Evolutionary conservation across 2,797 vertebrate species (phyloP).

Genomic region (Cyclopterus lumpus): DNA sequence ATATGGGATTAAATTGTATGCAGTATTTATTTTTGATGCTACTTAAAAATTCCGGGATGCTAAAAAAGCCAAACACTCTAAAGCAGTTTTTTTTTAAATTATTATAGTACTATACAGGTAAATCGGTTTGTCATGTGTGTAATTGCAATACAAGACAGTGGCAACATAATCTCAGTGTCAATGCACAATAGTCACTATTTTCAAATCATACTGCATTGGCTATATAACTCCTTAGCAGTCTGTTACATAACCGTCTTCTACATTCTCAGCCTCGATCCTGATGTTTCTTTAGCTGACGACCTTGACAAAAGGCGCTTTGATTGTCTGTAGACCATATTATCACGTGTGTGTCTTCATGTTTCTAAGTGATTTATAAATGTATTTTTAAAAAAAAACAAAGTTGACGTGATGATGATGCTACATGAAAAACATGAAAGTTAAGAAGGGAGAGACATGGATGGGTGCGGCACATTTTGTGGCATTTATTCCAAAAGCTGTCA

Average conservation of each 20-base stretch:
- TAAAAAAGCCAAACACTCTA: background rate
- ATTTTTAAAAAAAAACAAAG: background rate
- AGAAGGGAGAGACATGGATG: background rate
- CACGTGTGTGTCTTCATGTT: background rate
- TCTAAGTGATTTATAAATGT: background rate
- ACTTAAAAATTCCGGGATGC: background rate
- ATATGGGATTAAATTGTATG: background rate
- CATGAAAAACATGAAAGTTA: background rate
- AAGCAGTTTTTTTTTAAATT: background rate
- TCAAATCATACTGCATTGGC: background rate
- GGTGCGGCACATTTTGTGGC: too few species aligned
- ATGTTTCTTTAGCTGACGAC: background rate
- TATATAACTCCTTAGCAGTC: background rate
- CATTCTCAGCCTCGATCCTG: background rate
- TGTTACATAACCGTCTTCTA: background rate
- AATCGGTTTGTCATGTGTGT: background rate
- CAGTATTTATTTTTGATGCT: background rate
- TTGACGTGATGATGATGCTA: background rate
- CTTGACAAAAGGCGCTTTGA: constrained; percentile 23
- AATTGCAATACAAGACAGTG: background rate
- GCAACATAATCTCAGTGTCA: background rate
- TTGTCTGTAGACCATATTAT: constrained; percentile 3
- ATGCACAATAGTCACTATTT: background rate
- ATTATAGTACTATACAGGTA: background rate
- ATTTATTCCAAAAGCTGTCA: background rate